A percentile compares a stretch with the other conserved stretches of the same genome.
Evolutionary conservation across 1,140 invertebrate genomes (phyloP).

Genomic region (Parasteatoda tepidariorum): DNA sequence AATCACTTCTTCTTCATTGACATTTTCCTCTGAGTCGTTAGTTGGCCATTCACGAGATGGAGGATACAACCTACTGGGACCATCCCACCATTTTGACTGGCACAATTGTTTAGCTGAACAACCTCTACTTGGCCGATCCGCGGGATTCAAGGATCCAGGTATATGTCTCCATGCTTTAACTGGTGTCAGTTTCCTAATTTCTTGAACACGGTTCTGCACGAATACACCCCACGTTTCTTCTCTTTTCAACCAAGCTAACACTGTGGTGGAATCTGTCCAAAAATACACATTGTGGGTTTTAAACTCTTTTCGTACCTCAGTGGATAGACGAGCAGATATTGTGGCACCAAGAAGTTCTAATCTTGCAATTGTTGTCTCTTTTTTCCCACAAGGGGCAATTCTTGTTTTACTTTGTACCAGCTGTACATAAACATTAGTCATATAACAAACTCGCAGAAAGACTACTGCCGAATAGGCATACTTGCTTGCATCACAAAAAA

Average conservation of each 20-base stretch:
- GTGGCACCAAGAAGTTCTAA: constrained; percentile 13
- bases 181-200: constrained; percentile 23
- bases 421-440: constrained; percentile 26
- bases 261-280: constrained; percentile 1
- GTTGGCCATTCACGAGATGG: constrained; percentile 25
- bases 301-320: neutral
- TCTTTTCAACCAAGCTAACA: constrained; percentile 20
- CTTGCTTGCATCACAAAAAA: constrained; percentile 21
- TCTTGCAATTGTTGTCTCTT: constrained; percentile 3
- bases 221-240: neutral
- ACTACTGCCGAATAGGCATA: neutral
- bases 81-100: constrained; percentile 2
- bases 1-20: constrained; percentile 16
- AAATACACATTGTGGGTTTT: neutral
- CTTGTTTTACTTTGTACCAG: constrained; percentile 43
- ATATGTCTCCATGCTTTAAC: constrained; percentile 1
- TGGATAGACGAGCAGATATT: constrained; percentile 13
- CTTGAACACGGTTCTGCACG: constrained; percentile 10
- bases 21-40: neutral
- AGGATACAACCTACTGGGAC: neutral
- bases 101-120: neutral
- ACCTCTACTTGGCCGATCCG: constrained; percentile 8
- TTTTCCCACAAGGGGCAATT: constrained; percentile 5
- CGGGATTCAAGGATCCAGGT: constrained; percentile 5
- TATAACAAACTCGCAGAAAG: neutral